Evolutionary conservation across 2,888 invertebrate species (phyloP), one percentile per base, ranked within the genome.

Genomic region (Drosophila meridiana): DNA sequence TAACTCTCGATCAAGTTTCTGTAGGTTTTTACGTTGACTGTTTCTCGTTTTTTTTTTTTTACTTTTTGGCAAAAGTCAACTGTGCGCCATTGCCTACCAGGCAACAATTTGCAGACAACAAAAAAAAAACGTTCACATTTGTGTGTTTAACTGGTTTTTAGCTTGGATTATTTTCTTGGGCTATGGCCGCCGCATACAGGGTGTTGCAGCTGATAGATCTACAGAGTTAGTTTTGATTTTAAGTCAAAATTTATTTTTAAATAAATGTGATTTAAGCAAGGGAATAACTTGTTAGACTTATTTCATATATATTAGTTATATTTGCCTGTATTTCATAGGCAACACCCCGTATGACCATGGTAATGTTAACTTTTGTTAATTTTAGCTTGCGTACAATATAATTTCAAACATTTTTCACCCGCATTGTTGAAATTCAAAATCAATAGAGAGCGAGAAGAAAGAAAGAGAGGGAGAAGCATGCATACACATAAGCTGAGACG

Each of bases 381-480:
- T 80, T 82, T 43, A 79, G 74, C 66, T 67, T 79, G 77, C 77
- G 80, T 87, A 82, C 73, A 86, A 84, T 82, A 87, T 90, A 82
- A 86, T 82, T 84, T 90, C 66, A 81, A 82, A 78, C 83, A 87
- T 86, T 88, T 89, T 85, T 89, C 84, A 90, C 82, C 87, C 88
- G 86, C 86, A 89, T 86, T 87, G 88, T 84, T 86, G 76, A 82
- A 87, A 87, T 84, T 80, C 65, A 84, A 89, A 82, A 88, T 78
- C 78, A 70, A 68, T 69, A 79, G 74, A 55, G 30, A 56, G 42
- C 68, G 52, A 38, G n/a, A 62, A 62, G 40, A 40, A 2, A 6
- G 45, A 75, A 42, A 42, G 28, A 40, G 38, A 48, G 30, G 20
- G 20, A 36, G 52, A 6, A 14, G 26, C 28, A 20, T 53, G 30